Evolutionary conservation across 2,888 invertebrate genomes (phyloP).

Genomic region (Drosophila neotestacea): DNA sequence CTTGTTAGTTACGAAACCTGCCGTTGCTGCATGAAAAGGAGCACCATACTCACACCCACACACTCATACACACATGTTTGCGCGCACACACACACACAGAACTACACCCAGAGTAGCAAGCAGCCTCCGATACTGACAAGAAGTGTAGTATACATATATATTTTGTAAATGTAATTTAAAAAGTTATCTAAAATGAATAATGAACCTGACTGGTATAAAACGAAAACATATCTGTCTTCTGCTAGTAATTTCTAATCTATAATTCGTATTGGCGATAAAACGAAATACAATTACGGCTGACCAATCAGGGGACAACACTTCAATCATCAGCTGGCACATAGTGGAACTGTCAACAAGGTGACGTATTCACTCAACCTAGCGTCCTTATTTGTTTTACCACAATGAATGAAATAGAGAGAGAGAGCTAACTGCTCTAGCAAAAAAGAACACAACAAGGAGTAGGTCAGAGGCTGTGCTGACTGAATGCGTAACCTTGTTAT

Average conservation of each 20-base stretch:
- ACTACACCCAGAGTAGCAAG: conserved; percentile 20
- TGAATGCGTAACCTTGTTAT: no score
- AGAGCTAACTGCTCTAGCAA: no score
- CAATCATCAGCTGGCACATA: conserved; percentile 11
- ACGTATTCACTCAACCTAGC: no score
- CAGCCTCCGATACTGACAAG: conserved; percentile 34
- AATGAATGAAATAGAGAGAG: no score
- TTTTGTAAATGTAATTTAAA: conserved; percentile 64
- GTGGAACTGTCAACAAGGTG: no score
- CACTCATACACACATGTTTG: conserved; percentile 1
- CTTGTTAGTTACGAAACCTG: conserved; percentile 54
- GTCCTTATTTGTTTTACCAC: no score
- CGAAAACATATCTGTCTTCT: neutral
- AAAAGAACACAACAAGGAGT: no score
- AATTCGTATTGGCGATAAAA: conserved; percentile 1
- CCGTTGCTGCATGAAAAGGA: conserved; percentile 11
- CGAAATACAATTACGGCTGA: neutral
- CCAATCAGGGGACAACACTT: conserved; percentile 7
- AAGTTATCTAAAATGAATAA: conserved; percentile 53
- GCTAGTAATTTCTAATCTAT: neutral
- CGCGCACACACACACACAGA: conserved; percentile 1
- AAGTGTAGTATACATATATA: conserved; percentile 60
- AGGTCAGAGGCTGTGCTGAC: no score
- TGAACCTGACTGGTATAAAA: conserved; percentile 39
- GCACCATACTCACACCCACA: conserved; percentile 10